phyloP scores from a whole-genome alignment of 1,140 invertebrate species.

The Zeugodacus cucurbitae region DNA sequence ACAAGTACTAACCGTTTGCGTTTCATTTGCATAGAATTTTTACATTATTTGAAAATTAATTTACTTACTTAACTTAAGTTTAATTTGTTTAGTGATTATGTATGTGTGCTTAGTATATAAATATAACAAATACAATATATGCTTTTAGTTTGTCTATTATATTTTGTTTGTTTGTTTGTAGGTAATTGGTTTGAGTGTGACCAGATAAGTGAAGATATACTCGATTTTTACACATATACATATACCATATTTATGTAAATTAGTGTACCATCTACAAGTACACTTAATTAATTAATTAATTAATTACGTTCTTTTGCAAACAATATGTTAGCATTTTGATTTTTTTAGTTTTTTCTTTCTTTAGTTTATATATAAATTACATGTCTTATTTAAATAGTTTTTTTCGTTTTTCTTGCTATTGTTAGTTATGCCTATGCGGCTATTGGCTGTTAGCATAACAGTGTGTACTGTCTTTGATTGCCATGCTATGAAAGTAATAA shows the following conservation, averaged over 20 bases:
- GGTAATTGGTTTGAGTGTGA: slow-evolving; percentile 42
- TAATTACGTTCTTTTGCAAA: background rate
- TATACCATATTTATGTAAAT: background rate
- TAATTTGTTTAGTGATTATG: slow-evolving; percentile 11
- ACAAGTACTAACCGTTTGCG: too few species aligned
- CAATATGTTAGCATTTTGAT: background rate
- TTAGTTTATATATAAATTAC: slow-evolving; percentile 31
- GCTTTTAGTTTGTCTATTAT: background rate
- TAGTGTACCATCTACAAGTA: background rate
- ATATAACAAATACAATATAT: slow-evolving; percentile 39
- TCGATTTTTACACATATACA: background rate
- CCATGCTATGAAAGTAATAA: slow-evolving; percentile 21
- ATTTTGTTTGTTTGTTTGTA: slow-evolving; percentile 9
- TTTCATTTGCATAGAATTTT: too few species aligned
- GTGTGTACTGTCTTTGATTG: slow-evolving; percentile 24
- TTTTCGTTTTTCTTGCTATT: background rate
- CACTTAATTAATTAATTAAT: background rate
- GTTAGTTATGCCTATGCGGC: slow-evolving; percentile 18
- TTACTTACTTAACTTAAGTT: slow-evolving; percentile 22
- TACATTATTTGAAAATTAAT: background rate
- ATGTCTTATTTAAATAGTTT: slow-evolving; percentile 2
- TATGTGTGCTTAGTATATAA: background rate
- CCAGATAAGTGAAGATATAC: slow-evolving; percentile 40
- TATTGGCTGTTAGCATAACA: slow-evolving; percentile 6
- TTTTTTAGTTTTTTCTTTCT: background rate